These are phyloP conservation scores for Hydrotaea diabolus DNA, from an alignment of 2,888 invertebrate genomes.

Conservation along the genomic window DNA sequence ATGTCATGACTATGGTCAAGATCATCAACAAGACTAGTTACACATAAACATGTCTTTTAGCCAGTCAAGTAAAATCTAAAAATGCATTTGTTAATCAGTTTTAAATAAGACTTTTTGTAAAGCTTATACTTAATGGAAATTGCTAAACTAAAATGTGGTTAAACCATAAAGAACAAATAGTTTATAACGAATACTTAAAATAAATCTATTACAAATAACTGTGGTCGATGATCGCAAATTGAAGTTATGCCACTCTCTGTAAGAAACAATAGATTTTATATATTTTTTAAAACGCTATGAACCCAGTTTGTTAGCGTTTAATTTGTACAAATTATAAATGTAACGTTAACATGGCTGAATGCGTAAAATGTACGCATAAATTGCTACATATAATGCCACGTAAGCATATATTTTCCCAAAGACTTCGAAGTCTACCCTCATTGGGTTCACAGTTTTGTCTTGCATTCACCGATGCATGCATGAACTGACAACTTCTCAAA, in stretches of 20 bases:
- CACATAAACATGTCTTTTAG: background rate
- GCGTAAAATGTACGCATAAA: constrained; percentile 49
- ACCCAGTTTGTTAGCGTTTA: constrained; percentile 8
- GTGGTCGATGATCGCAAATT: background rate
- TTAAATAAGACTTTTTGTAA: background rate
- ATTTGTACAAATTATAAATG: constrained; percentile 45
- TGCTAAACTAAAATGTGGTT: background rate
- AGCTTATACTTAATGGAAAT: background rate
- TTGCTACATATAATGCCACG: background rate
- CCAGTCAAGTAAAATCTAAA: background rate
- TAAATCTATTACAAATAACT: background rate
- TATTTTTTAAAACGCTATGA: background rate
- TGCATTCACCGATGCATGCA: background rate
- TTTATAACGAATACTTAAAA: background rate
- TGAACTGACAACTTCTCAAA: background rate
- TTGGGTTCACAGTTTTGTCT: too few relatives aligned
- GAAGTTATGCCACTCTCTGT: too few relatives aligned
- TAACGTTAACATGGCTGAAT: constrained; percentile 38
- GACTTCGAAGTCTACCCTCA: too few relatives aligned
- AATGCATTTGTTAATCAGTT: background rate
- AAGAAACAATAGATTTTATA: too few relatives aligned
- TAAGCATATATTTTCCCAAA: background rate
- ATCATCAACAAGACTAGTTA: background rate
- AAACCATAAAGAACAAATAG: background rate
- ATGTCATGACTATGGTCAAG: constrained; percentile 17